Percentiles rank a stretch among this genome's conserved stretches.
These are phyloP conservation scores for Dendrophyllia cribrosa DNA, from an alignment of 64 coral and sea anemone species.

Conservation along the genomic window DNA sequence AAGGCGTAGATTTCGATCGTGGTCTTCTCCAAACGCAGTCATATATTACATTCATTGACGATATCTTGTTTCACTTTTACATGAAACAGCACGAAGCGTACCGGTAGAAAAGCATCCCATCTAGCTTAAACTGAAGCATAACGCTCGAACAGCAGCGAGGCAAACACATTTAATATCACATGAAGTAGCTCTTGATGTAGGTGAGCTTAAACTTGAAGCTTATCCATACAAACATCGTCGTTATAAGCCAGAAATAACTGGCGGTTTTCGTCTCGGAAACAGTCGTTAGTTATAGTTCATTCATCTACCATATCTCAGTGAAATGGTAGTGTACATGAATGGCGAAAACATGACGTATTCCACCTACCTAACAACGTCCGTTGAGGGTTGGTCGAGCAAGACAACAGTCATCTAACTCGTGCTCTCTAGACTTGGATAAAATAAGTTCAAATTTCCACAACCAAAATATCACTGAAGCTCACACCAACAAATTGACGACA, in stretches of 20 bases:
- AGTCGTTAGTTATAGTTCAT: neutral
- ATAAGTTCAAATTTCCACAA: constrained; percentile 43
- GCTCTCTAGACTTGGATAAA: neutral
- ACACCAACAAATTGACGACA: neutral
- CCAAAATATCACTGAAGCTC: constrained; percentile 17
- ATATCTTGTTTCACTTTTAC: constrained; percentile 27
- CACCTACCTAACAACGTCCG: constrained; percentile 41
- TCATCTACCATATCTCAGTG: neutral
- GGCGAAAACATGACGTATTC: neutral
- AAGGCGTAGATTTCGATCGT: constrained; percentile 5
- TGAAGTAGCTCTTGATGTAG: neutral
- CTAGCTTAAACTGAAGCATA: neutral
- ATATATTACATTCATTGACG: neutral
- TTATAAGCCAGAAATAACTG: constrained; percentile 11
- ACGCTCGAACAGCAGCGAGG: neutral
- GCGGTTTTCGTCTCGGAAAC: neutral
- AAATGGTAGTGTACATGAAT: constrained; percentile 1
- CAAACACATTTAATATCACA: neutral
- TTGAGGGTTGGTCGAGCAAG: constrained; percentile 42
- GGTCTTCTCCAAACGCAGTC: neutral
- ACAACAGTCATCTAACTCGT: constrained; percentile 67
- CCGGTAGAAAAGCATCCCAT: neutral
- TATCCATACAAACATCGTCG: constrained; percentile 17
- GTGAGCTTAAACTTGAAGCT: neutral
- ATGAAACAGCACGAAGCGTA: neutral